Conservation (phyloP, 2,797 vertebrate species). For the Coracias cyanogaster region DNA sequence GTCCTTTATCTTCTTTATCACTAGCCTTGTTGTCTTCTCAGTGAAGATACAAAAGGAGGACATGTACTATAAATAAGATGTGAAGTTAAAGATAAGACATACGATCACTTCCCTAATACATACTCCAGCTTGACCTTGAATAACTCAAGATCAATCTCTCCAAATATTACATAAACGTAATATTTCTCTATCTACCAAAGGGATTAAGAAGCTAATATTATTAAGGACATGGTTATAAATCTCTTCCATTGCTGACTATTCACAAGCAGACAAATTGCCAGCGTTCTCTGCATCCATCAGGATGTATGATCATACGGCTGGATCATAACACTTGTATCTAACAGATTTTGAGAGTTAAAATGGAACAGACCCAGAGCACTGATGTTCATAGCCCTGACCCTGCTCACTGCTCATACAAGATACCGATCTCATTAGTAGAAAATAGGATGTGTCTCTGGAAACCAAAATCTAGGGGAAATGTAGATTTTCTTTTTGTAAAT, state of each 20-base stretch:
- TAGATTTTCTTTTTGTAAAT: not conserved
- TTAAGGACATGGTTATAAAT: not conserved
- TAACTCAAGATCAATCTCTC: not conserved
- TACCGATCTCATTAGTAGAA: not conserved
- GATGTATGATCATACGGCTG: not conserved
- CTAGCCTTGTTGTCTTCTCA: conserved; percentile 1
- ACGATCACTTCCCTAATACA: not conserved
- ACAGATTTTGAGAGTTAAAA: not conserved
- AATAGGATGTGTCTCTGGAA: not conserved
- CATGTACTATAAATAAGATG: conserved; percentile 22
- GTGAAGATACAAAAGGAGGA: not conserved
- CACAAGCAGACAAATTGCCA: not conserved
- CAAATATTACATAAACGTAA: not conserved
- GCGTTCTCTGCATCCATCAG: not conserved
- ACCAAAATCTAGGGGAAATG: not conserved
- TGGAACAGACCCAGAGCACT: not conserved
- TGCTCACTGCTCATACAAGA: not conserved
- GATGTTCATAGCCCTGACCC: not conserved
- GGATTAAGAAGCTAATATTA: not conserved
- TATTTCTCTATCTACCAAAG: not conserved
- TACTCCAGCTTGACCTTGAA: conserved; percentile 4
- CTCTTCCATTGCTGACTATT: not conserved
- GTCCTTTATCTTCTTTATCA: conserved; percentile 33
- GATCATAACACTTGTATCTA: not conserved
- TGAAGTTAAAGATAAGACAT: conserved; percentile 15